phyloP scores from a whole-genome alignment of 1,140 invertebrate species.

The Episyrphus balteatus region DNA sequence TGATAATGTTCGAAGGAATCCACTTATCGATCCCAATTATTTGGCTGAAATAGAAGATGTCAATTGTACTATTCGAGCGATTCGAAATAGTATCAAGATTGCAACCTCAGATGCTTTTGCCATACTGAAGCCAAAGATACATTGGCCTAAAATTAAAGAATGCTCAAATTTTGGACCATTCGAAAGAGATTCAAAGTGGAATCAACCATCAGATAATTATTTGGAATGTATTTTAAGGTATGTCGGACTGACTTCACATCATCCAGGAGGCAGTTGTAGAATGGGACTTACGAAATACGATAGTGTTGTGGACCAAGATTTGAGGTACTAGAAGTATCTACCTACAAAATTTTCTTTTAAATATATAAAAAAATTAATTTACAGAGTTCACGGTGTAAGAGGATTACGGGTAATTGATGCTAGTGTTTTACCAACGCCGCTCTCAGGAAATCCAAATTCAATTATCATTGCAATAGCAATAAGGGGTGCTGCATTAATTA shows the following conservation, averaged over 20 bases:
- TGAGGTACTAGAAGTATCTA: no score
- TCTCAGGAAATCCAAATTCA: constrained; percentile 58
- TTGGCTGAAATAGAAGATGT: constrained; percentile 49
- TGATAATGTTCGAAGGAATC: constrained; percentile 42
- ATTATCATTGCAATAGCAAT: constrained; percentile 54
- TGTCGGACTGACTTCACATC: constrained; percentile 53
- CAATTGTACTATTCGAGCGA: constrained; percentile 48
- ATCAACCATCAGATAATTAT: constrained; percentile 43
- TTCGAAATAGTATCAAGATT: constrained; percentile 45
- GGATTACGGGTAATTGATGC: constrained; percentile 57
- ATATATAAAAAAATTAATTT: background rate
- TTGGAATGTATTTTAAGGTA: constrained; percentile 54
- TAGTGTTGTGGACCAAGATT: constrained; percentile 19
- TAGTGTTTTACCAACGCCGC: constrained; percentile 55
- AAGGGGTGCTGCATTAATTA: constrained; percentile 49
- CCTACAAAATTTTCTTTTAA: no score
- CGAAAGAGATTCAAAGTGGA: constrained; percentile 18
- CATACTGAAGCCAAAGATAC: constrained; percentile 47
- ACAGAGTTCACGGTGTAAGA: constrained; percentile 49
- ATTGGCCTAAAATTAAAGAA: constrained; percentile 50
- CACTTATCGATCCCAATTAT: constrained; percentile 66
- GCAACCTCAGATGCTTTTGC: constrained; percentile 46
- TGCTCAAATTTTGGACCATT: constrained; percentile 40
- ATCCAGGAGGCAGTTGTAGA: constrained; percentile 53
- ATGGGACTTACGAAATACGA: constrained; percentile 51